These are phyloP conservation scores for Acyrthosiphon pisum DNA, from an alignment of 1,140 invertebrate genomes.

Conservation along the genomic window DNA sequence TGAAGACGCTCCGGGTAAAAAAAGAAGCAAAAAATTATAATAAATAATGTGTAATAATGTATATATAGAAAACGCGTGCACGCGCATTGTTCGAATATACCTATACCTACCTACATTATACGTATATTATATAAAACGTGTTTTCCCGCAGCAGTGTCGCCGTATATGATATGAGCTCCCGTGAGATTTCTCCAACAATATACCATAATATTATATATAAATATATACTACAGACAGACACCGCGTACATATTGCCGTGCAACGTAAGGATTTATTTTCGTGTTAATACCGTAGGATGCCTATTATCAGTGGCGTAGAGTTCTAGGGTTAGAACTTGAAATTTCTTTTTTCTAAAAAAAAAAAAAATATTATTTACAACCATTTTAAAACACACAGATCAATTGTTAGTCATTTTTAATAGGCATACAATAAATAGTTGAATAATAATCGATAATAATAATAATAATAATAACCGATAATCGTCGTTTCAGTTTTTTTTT, in stretches of 20 bases:
- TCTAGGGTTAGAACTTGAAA: too few relatives aligned
- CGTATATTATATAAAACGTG: background rate
- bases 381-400: too few relatives aligned
- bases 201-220: background rate
- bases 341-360: too few relatives aligned
- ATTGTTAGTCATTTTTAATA: too few relatives aligned
- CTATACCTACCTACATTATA: background rate
- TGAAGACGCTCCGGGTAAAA: conserved; percentile 19
- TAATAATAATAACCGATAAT: too few relatives aligned
- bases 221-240: background rate
- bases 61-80: background rate
- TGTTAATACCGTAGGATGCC: too few relatives aligned
- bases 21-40: conserved; percentile 10
- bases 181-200: conserved; percentile 9
- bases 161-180: background rate
- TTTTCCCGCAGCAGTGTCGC: background rate
- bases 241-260: background rate
- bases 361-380: too few relatives aligned
- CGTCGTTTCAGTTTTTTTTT: too few relatives aligned
- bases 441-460: too few relatives aligned
- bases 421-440: too few relatives aligned
- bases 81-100: background rate
- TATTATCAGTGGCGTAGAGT: too few relatives aligned
- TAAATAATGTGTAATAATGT: background rate
- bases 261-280: background rate